These are phyloP conservation scores for Vombatus ursinus DNA, from an alignment of 2,113 vertebrate species.

Conservation along the genomic window DNA sequence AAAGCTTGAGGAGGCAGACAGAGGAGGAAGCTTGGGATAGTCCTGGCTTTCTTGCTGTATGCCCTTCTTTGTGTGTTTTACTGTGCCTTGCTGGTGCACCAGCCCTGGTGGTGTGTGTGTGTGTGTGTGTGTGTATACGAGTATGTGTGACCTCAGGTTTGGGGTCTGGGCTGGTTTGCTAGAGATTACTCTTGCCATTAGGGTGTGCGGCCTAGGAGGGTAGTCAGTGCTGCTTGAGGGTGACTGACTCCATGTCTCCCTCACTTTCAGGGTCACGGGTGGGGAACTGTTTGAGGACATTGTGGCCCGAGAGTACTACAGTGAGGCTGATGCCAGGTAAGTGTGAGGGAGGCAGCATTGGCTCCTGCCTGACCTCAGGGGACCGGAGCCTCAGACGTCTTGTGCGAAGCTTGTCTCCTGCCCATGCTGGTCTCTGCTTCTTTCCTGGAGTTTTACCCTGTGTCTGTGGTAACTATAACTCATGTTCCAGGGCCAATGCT, in stretches of 20 bases:
- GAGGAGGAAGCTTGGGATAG: neutral
- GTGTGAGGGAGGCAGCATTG: slow-evolving; percentile 22
- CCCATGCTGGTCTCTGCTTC: neutral
- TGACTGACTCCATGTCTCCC: slow-evolving; percentile 38
- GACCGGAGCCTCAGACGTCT: neutral
- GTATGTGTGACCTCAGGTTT: neutral
- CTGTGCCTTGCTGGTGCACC: neutral
- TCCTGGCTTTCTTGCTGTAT: neutral
- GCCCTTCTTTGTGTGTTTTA: neutral
- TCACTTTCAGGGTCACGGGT: slow-evolving; percentile 81
- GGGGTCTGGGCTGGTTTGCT: neutral
- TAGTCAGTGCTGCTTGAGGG: neutral
- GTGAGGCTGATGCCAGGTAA: slow-evolving; percentile 89
- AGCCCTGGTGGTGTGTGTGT: neutral
- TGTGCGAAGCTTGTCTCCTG: neutral
- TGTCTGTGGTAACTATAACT: neutral
- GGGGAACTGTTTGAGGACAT: slow-evolving; percentile 90
- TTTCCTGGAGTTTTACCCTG: neutral
- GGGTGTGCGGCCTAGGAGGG: neutral
- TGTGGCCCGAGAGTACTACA: slow-evolving; percentile 90
- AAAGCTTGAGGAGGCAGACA: neutral
- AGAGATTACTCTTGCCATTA: neutral
- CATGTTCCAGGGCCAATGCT: neutral
- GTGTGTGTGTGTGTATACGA: no score
- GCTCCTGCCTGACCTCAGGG: neutral